Evolutionary conservation across 2,888 invertebrate genomes (phyloP).

Genomic region (Automeris io): DNA sequence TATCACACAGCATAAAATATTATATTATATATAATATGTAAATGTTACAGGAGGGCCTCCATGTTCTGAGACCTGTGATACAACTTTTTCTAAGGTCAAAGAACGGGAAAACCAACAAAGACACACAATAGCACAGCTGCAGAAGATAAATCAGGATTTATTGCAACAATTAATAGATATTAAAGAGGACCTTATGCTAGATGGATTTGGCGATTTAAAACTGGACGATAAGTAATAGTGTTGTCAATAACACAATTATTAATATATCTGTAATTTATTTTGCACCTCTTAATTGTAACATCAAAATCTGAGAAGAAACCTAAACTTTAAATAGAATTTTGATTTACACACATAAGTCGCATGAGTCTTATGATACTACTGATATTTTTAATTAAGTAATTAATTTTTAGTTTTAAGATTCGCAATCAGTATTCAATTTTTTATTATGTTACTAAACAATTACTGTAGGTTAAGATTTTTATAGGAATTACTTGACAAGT

Average conservation of each 20-base stretch:
- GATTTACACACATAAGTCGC: too few relatives aligned
- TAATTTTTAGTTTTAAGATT: too few relatives aligned
- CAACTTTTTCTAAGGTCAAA: slow-evolving; percentile 36
- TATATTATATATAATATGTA: too few relatives aligned
- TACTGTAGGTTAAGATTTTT: too few relatives aligned
- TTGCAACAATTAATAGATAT: slow-evolving; percentile 34
- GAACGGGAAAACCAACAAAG: slow-evolving; percentile 45
- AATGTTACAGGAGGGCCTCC: slow-evolving; percentile 1
- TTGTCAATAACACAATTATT: neutral
- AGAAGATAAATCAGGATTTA: slow-evolving; percentile 45
- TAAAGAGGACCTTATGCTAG: slow-evolving; percentile 23
- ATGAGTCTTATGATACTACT: too few relatives aligned
- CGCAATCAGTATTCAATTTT: too few relatives aligned
- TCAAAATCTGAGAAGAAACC: neutral
- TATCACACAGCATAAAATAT: too few relatives aligned
- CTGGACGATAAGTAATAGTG: slow-evolving; percentile 14
- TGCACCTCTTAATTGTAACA: too few relatives aligned
- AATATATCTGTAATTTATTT: neutral
- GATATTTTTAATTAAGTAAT: too few relatives aligned
- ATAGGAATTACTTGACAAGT: too few relatives aligned
- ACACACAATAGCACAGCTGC: slow-evolving; percentile 43
- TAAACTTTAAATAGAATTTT: neutral
- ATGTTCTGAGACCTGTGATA: slow-evolving; percentile 46
- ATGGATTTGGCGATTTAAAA: slow-evolving; percentile 24
- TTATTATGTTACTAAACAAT: too few relatives aligned